Conservation (phyloP, 2,888 invertebrate genomes). For the Callimorpha dominula region DNA sequence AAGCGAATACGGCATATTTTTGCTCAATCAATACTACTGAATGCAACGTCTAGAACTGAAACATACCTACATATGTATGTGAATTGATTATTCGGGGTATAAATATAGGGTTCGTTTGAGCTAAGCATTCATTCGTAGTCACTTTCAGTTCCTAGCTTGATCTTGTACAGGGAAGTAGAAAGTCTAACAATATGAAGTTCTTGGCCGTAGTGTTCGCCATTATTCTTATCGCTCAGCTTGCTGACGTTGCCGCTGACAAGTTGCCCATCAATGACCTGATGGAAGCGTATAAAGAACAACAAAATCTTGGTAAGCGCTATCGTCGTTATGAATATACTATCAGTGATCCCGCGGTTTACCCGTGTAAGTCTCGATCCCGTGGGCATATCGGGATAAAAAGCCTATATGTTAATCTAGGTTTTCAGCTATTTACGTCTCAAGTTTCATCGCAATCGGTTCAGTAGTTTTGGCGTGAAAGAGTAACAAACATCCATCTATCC, state of each 20-base stretch:
- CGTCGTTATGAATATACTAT: too few relatives aligned
- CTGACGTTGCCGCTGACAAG: neutral
- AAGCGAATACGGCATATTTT: too few relatives aligned
- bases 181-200: conserved; percentile 2
- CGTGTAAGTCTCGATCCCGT: too few relatives aligned
- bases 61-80: neutral
- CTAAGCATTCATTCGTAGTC: neutral
- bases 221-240: neutral
- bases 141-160: neutral
- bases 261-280: neutral
- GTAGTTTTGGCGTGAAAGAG: too few relatives aligned
- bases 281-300: neutral
- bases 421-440: too few relatives aligned
- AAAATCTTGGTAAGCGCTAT: neutral
- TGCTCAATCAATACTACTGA: too few relatives aligned
- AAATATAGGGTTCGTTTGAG: neutral
- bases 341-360: too few relatives aligned
- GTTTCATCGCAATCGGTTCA: too few relatives aligned
- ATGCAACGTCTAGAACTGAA: too few relatives aligned
- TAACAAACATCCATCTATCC: too few relatives aligned
- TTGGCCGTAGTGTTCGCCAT: neutral
- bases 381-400: too few relatives aligned
- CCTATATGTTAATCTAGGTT: too few relatives aligned
- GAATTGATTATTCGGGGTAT: neutral
- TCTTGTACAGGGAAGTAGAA: neutral